A percentile compares a stretch with the other conserved stretches of the same genome.
These are phyloP conservation scores for fruit fly (Drosophila melanogaster) DNA, from an alignment of 1,140 invertebrate genomes.

Conservation along the genomic window Release_6_plus_ISO1_MT NC_004354.4:20451001-20451500, in stretches of 20 bases:
- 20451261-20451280: no score
- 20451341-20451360: no score
- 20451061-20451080: slow-evolving; percentile 2
- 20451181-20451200: no score
- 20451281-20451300: no score
- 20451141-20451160: background rate
- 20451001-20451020: background rate
- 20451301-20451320: no score
- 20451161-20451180: background rate
- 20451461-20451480: background rate
- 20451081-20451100: background rate
- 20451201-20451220: no score
- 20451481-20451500: background rate
- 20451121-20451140: background rate
- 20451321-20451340: no score
- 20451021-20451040: background rate
- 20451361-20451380: no score
- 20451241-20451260: no score
- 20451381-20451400: no score
- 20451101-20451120: background rate
- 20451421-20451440: background rate
- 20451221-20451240: no score
- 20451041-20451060: slow-evolving; percentile 2
- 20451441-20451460: background rate
- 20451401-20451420: background rate